Conservation (phyloP, 2,113 vertebrate species). For the Zingel zingel region DNA sequence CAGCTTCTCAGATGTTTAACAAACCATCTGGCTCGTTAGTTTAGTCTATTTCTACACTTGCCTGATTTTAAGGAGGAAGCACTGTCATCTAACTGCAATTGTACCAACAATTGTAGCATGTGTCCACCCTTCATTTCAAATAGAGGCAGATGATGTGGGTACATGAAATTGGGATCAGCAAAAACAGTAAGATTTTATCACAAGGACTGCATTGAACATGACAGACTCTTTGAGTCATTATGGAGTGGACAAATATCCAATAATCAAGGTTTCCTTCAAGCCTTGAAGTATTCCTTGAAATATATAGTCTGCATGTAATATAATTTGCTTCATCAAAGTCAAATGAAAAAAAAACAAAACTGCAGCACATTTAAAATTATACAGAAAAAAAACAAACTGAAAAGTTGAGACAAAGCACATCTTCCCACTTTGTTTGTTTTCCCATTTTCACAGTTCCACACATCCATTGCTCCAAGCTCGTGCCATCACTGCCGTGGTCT, state of each 20-base stretch:
- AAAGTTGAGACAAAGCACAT: constrained; percentile 66
- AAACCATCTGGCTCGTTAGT: too few species aligned
- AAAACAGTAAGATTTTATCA: not conserved
- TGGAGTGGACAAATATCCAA: not conserved
- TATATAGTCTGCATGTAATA: not conserved
- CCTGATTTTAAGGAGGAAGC: not conserved
- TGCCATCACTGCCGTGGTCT: constrained; percentile 62
- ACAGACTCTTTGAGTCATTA: not conserved
- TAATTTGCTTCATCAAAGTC: constrained; percentile 22
- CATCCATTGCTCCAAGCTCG: constrained; percentile 46
- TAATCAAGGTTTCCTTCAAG: not conserved
- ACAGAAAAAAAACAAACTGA: constrained; percentile 24
- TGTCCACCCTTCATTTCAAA: not conserved
- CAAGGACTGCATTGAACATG: not conserved
- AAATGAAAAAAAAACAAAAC: constrained; percentile 31
- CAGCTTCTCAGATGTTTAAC: too few species aligned
- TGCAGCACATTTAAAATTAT: not conserved
- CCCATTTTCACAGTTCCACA: constrained; percentile 47
- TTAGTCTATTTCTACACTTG: not conserved
- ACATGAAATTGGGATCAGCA: not conserved
- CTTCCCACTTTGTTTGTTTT: constrained; percentile 54
- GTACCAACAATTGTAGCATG: not conserved
- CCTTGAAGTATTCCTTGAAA: not conserved
- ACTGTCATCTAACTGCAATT: not conserved
- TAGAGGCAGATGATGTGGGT: not conserved